Evolutionary conservation across 2,888 invertebrate species (phyloP), one percentile per base, ranked within the genome.

Genomic region (Athrips mouffetella): DNA sequence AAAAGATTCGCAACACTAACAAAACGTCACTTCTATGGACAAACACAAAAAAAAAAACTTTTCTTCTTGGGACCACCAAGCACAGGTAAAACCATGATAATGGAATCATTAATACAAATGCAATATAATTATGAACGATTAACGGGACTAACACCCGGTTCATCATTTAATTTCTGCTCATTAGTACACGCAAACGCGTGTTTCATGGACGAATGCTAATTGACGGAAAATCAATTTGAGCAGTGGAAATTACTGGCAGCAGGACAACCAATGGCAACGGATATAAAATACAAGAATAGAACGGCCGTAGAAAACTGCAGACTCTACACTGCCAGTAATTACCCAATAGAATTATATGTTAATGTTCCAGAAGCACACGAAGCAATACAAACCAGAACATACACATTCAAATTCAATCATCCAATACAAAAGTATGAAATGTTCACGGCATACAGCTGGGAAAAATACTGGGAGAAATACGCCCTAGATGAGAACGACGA

Each of bases 151-250:
- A n/a, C n/a, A n/a, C n/a, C n/a, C 15, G 27, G 27, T 10, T 56
- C 57, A 0, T 16, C 50, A 0, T 67, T 70, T 29, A 70, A 70
- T 16, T 64, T 67, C 37, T 23, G 46, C 0, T 47, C 42, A 0
- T 11, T 67, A 6, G 4, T 62, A 20, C 52, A 62, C 5, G 56
- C 52, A 0, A 72, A 69, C 29, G 67, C 67, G 0, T 59, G 60
- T 10, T 60, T 65, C 11, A 69, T 67, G 67, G 65, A 67, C 13
- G 65, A 67, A 39, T 69, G 67, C 3, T 63, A 63, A 18, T 31
- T 70, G 6, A 68, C 66, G 0, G 65, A 69, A 0, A 69, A 68
- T 1, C 66, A 68, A n/a, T 66, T 67, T 18, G 63, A 71, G 39
- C 71, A 69, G 20, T 72, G 65, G 65, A 70, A 70, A 50, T 4